Evolutionary conservation across 2,113 vertebrate genomes (phyloP), one percentile per base, ranked within the genome.

Genomic region (Paraplagusia blochii): DNA sequence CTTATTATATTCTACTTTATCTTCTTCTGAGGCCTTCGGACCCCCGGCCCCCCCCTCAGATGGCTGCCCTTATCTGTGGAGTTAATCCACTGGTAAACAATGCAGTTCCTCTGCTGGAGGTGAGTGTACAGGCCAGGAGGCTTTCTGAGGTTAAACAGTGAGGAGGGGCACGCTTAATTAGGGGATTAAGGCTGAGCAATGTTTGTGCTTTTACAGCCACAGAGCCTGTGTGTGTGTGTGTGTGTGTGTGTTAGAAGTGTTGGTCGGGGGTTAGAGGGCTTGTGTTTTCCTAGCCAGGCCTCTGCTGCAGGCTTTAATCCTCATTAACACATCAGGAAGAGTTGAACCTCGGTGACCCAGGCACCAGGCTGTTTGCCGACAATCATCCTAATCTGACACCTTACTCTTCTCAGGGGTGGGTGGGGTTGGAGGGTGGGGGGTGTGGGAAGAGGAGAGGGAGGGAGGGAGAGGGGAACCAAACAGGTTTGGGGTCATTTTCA

Each of bases 321-420:
- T 81, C 60, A 87, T 89, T 90, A 90, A 88, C 86, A 90, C 88
- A 90, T 90, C 88, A 90, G 89, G 86, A 56, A 90, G 80, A 64
- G 77, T 38, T 82, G 90, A 91, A 88, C 90, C 67, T 63, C 19
- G 33, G 77, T 77, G 88, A 91, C 88, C 90, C 58, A 74, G 85
- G 79, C 85, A 88, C 83, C 88, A 86, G 87, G 85, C 84, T 88
- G 88, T 85, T 84, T 77, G 82, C 79, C 60, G 80, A 90, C 88
- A 89, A 88, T 90, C 88, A 88, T 74, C 67, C 74, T 90, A 89
- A 91, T 90, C 85, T 75, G 3, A 52, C 51, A 44, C 71, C 57
- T 17, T 59, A 76, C 62, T 82, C 66, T 79, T 80, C 48, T 44
- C 9, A 3, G 0, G 52, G 17, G 16, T 5, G 9, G 33, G 8